A percentile compares a stretch with the other conserved stretches of the same genome.
Conservation (phyloP, 2,797 vertebrate species). For the Podarcis siculus region DNA sequence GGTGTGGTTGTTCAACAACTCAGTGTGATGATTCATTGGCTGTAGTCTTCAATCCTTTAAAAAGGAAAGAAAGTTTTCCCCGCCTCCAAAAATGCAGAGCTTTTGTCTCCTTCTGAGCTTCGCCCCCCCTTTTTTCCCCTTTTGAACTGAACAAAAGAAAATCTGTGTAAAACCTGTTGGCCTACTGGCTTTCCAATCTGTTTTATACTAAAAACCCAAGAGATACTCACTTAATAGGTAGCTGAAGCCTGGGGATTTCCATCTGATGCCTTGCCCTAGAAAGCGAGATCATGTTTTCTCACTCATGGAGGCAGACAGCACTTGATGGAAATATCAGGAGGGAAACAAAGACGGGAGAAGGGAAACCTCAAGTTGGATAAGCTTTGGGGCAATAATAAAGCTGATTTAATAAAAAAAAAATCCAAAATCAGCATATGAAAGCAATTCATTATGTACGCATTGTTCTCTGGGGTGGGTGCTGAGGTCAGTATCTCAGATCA, state of each 20-base stretch:
- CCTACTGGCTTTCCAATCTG: conserved; percentile 28
- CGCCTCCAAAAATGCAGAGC: conserved; percentile 6
- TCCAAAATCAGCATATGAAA: neutral
- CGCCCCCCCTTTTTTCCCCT: neutral
- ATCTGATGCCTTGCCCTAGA: conserved; percentile 20
- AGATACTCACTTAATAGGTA: conserved; percentile 34
- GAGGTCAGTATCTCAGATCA: neutral
- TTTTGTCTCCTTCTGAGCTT: conserved; percentile 53
- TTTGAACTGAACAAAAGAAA: conserved; percentile 23
- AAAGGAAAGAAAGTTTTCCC: neutral
- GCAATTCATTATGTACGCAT: conserved; percentile 3
- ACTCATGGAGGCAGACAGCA: neutral
- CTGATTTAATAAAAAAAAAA: conserved; percentile 5
- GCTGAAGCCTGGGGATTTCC: neutral
- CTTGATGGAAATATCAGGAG: conserved; percentile 1
- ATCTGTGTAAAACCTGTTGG: conserved; percentile 23
- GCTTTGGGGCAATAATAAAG: neutral
- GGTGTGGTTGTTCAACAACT: neutral
- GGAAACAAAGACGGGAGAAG: neutral
- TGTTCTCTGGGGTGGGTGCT: neutral
- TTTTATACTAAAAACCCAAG: neutral
- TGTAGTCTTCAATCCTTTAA: neutral
- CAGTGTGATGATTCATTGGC: neutral
- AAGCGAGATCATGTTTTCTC: conserved; percentile 1
- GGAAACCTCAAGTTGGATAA: neutral